phyloP scores from a whole-genome alignment of 2,113 vertebrate genomes.

The Mus spicilegus region DNA sequence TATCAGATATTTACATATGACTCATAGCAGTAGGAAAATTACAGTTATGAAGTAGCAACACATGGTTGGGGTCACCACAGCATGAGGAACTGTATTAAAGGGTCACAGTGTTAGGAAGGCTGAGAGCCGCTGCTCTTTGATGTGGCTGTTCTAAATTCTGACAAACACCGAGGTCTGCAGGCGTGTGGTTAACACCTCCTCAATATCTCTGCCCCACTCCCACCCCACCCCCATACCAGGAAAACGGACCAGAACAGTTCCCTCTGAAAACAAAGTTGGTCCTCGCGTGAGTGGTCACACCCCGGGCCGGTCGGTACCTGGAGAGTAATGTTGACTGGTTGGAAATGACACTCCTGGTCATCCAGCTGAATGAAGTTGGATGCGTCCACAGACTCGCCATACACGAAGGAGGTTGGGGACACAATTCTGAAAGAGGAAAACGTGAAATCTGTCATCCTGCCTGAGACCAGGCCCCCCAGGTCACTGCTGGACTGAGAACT shows the following conservation, averaged over 20 bases:
- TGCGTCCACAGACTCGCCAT: slow-evolving; percentile 93
- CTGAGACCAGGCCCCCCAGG: background rate
- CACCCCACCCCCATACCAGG: rapidly evolving
- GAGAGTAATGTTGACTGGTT: slow-evolving; percentile 96
- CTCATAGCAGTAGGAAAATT: background rate
- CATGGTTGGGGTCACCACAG: background rate
- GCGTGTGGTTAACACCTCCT: background rate
- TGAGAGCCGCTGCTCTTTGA: background rate
- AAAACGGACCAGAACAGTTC: background rate
- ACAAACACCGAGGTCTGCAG: background rate
- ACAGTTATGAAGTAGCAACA: background rate
- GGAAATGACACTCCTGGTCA: slow-evolving; percentile 94
- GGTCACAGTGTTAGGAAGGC: background rate
- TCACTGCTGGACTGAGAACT: background rate
- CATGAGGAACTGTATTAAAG: background rate
- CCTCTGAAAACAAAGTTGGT: background rate
- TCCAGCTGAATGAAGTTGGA: slow-evolving; percentile 93
- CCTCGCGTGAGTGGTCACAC: background rate
- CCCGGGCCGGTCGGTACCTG: slow-evolving; percentile 89
- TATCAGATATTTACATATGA: background rate
- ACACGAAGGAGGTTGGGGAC: slow-evolving; percentile 94
- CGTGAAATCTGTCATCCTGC: background rate
- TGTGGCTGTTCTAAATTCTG: background rate
- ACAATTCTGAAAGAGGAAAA: slow-evolving; percentile 89
- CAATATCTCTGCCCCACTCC: background rate